phyloP scores from a whole-genome alignment of 2,113 vertebrate species.

The Pseudopipra pipra region DNA sequence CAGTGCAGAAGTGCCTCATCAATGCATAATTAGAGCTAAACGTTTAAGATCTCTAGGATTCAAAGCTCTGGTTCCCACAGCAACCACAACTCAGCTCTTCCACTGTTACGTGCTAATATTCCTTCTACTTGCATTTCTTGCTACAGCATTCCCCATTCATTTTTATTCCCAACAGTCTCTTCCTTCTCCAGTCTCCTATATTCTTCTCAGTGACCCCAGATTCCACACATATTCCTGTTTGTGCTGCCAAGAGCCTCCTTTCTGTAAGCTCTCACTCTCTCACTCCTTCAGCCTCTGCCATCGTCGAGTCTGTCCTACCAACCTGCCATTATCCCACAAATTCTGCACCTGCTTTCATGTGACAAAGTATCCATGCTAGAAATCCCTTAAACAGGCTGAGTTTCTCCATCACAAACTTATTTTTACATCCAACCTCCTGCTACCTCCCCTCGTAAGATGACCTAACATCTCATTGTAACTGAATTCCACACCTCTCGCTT shows the following conservation, averaged over 20 bases:
- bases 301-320: rapidly evolving
- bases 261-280: neutral
- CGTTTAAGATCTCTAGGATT: neutral
- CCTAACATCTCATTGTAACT: neutral
- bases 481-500: neutral
- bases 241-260: neutral
- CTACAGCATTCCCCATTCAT: neutral
- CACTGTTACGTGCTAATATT: neutral
- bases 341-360: neutral
- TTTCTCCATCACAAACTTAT: neutral
- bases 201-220: neutral
- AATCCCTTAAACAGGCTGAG: neutral
- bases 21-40: neutral
- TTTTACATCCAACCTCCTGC: neutral
- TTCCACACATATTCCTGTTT: neutral
- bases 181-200: neutral
- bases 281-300: neutral
- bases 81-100: conserved; percentile 1
- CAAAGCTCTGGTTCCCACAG: conserved; percentile 16
- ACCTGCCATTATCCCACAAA: neutral
- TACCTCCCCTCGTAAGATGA: neutral
- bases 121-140: neutral
- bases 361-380: neutral
- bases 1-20: neutral
- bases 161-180: neutral